Base-by-base conservation (phyloP, 2,888 invertebrate genomes). In the Hyppa rectilinea region DNA sequence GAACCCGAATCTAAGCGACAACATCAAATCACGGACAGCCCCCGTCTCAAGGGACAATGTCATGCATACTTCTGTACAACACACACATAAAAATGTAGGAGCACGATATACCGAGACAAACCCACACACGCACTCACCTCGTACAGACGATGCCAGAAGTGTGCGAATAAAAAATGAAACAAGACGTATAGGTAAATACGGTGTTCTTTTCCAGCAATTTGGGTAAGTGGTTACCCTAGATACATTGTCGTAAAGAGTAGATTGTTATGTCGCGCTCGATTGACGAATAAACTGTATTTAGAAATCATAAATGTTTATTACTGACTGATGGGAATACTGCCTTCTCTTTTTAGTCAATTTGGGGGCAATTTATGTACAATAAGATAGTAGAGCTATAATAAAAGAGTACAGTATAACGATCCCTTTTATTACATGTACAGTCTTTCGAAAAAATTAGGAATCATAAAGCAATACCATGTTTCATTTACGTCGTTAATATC, bases 21-120 rank as follows among this genome's bases (percentile, higher is more conserved):
- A 81, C 85, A 81, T 83, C 83, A 85, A 88, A 88, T 88, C 87
- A 84, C 80, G 70, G 78, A 52, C 59, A 74, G 43, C 62, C 71
- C 53, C 68, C 47, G 36, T 74, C 84, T 80, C 75, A 69, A 68
- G 80, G 81, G 85, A 77, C 71, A 69, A 56, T 59, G 72, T 63
- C 81, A 56, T 71, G 65, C 75, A 81, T 82, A 67, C 77, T 65
- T 68, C 14, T 3, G 12, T 34, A 49, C 38, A 60, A 63, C 60
- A 73, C 55, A 77, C 55, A 61, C 38, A 34, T 29, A 64, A 58
- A 71, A 73, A 38, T 53, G 3, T 71, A 31, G 31, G 34, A 31
- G 29, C 31, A 45, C 26, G 29, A 47, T 62, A 53, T 70, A 61
- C 4, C 23, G 12, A 43, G 29, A 70, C 50, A 56, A 47, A 31